Evolutionary conservation across 2,888 invertebrate genomes (phyloP).

Genomic region (Morinoia aosen): DNA sequence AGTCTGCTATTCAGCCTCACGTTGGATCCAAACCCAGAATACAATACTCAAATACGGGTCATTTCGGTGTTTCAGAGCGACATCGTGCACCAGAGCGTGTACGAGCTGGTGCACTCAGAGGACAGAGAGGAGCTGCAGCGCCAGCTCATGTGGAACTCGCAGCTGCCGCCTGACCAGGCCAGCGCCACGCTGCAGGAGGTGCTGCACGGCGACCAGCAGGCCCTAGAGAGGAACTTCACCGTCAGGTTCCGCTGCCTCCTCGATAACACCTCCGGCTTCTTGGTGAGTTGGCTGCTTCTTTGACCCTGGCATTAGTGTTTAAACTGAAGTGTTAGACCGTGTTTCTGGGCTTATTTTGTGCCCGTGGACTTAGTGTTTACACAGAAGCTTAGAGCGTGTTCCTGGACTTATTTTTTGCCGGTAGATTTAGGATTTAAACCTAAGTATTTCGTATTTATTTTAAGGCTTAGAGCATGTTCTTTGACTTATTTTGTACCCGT

Average conservation of each 20-base stretch:
- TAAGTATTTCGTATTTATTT: too few species aligned
- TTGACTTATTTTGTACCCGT: too few species aligned
- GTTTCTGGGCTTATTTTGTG: not conserved
- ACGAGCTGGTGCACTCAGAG: constrained; percentile 98
- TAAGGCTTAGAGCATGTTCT: too few species aligned
- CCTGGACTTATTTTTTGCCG: too few species aligned
- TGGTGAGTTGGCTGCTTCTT: constrained; percentile 78
- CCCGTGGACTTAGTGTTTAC: too few species aligned
- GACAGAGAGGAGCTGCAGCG: constrained; percentile 97
- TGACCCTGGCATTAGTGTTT: not conserved
- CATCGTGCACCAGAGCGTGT: constrained; percentile 98
- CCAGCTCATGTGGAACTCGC: constrained; percentile 95
- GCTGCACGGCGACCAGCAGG: constrained; percentile 86
- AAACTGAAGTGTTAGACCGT: not conserved
- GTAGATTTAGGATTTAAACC: too few species aligned
- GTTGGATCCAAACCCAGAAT: too few species aligned
- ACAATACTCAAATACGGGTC: too few species aligned
- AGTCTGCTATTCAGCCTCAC: too few species aligned
- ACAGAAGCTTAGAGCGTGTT: too few species aligned
- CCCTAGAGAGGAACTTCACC: constrained; percentile 96
- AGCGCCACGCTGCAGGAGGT: constrained; percentile 88
- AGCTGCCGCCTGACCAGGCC: constrained; percentile 82
- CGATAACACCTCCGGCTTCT: constrained; percentile 99
- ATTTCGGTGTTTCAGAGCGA: constrained; percentile 83
- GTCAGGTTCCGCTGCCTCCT: constrained; percentile 98